Conservation (phyloP, 2,113 vertebrate species). For the Halichoerus grypus region DNA sequence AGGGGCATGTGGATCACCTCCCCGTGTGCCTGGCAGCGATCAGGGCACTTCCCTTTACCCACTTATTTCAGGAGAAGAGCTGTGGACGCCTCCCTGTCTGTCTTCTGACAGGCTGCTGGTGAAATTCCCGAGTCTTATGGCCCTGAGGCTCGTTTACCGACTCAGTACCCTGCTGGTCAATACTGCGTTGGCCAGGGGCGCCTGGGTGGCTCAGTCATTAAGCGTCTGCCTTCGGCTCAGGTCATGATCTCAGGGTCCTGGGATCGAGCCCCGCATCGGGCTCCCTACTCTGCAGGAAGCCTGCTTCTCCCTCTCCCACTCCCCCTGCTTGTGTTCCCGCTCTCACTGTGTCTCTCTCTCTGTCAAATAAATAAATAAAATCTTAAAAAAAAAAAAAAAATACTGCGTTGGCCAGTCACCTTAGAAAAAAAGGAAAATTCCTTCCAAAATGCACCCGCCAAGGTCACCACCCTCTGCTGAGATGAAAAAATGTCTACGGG, state of each 20-base stretch:
- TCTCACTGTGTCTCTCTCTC: no score
- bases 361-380: no score
- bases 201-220: no score
- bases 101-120: background rate
- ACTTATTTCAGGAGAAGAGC: background rate
- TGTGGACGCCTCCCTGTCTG: background rate
- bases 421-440: constrained; percentile 25
- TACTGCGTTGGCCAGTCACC: background rate
- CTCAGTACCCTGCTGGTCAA: background rate
- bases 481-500: constrained; percentile 33
- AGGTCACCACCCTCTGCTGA: constrained; percentile 59
- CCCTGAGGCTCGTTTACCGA: background rate
- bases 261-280: no score
- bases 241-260: no score
- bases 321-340: no score
- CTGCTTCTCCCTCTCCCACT: no score
- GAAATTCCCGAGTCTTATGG: background rate
- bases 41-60: accelerated
- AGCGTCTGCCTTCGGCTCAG: no score
- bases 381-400: background rate
- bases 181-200: background rate
- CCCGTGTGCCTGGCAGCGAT: accelerated
- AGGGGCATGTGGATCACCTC: background rate
- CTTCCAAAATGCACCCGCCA: background rate
- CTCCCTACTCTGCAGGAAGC: no score